Evolutionary conservation across 1,140 invertebrate species (phyloP).

Genomic region (Drosophila sucinea): DNA sequence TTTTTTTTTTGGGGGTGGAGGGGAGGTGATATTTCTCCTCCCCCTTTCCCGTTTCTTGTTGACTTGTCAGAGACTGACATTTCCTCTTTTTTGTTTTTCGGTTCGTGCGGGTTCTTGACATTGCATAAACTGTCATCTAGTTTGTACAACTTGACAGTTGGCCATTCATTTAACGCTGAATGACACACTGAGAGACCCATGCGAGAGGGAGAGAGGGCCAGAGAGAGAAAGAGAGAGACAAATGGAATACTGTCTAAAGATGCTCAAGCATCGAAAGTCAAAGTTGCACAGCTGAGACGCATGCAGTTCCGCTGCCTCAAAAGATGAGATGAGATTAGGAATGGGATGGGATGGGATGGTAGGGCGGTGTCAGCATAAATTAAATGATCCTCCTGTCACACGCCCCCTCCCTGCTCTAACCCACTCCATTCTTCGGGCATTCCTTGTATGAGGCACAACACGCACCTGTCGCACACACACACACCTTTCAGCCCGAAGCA

Average conservation of each 20-base stretch:
- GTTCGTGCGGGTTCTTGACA: slow-evolving; percentile 42
- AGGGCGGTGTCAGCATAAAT: slow-evolving; percentile 32
- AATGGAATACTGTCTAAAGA: slow-evolving; percentile 15
- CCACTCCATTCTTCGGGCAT: slow-evolving; percentile 29
- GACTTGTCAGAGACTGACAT: slow-evolving; percentile 48
- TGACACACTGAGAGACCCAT: slow-evolving; percentile 3
- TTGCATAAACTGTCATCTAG: slow-evolving; percentile 69
- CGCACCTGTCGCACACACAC: slow-evolving; percentile 37
- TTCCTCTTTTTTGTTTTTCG: slow-evolving; percentile 9
- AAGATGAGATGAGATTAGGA: too few species aligned
- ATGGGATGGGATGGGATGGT: background rate
- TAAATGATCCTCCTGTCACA: slow-evolving; percentile 48
- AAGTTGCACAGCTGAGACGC: slow-evolving; percentile 21
- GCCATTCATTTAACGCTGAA: slow-evolving; percentile 51
- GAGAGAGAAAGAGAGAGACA: slow-evolving; percentile 20
- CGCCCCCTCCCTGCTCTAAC: background rate
- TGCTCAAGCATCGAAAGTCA: slow-evolving; percentile 29
- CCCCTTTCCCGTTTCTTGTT: slow-evolving; percentile 20
- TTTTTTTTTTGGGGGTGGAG: background rate
- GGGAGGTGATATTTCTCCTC: background rate
- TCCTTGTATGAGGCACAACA: slow-evolving; percentile 51
- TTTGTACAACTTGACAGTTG: slow-evolving; percentile 64
- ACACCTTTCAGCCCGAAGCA: background rate
- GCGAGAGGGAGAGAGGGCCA: slow-evolving; percentile 4
- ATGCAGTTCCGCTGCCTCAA: slow-evolving; percentile 1